Evolutionary conservation across 2,888 invertebrate species (phyloP).

Genomic region (Candidula unifasciata): DNA sequence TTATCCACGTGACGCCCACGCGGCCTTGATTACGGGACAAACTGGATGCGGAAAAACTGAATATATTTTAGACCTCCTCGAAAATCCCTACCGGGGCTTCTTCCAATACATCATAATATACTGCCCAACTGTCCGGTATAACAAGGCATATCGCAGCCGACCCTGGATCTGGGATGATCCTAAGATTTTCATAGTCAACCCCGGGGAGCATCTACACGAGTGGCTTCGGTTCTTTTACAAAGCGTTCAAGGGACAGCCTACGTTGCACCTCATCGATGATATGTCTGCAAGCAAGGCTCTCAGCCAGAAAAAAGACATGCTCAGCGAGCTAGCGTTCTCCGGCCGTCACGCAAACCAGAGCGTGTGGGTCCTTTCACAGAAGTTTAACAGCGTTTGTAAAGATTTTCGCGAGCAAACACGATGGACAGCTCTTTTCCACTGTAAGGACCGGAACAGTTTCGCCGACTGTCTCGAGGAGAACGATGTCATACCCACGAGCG

Average conservation of each 20-base stretch:
- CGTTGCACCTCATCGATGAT: not conserved
- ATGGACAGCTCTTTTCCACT: not conserved
- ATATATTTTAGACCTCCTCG: not conserved
- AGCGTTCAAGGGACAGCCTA: not conserved
- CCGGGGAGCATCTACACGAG: not conserved
- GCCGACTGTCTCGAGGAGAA: not conserved
- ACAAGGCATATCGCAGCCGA: not conserved
- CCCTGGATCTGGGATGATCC: not conserved
- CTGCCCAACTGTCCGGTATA: not conserved
- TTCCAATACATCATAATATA: not conserved
- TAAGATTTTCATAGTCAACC: not conserved
- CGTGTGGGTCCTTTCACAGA: slow-evolving; percentile 2
- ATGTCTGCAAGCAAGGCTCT: not conserved
- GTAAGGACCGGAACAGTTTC: not conserved
- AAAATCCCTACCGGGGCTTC: not conserved
- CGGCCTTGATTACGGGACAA: not conserved
- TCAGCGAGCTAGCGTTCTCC: not conserved
- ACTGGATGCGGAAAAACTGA: slow-evolving; percentile 1
- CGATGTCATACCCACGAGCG: not conserved
- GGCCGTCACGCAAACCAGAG: not conserved
- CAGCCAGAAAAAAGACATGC: not conserved
- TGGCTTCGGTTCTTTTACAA: not conserved
- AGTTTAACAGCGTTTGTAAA: not conserved
- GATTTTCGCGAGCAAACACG: not conserved
- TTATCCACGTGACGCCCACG: not conserved